Evolutionary conservation across 2,797 vertebrate species (phyloP), one percentile per base, ranked within the genome.

Genomic region (Helostoma temminkii): DNA sequence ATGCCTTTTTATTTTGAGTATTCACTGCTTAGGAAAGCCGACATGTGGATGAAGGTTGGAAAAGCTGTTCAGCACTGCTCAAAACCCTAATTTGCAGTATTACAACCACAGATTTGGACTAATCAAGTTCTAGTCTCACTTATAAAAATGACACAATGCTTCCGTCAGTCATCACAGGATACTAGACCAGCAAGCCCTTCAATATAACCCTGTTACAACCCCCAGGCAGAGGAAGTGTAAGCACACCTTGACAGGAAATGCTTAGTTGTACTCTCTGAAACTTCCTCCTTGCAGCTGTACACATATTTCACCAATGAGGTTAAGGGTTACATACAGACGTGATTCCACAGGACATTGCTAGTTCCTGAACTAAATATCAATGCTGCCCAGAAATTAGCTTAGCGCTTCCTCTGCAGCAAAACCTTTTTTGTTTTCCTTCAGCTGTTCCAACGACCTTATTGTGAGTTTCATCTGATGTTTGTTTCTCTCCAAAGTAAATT

Each of bases 231-330:
- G 84, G 87, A 91, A 92, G 78, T 32, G 34, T 24, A 2, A 39
- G 76, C 79, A 79, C 91, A 92, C 92, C 91, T 93, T 86, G 65
- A 68, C 84, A 90, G 92, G 93, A 94, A 90, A 75, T 65, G 64
- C 82, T 90, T 61, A 59, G 81, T 80, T 69, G 75, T 89, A 83
- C 62, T 70, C 71, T 81, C 63, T 72, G 76, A 75, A 84, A 84
- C 88, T 84, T 86, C 88, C 84, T 84, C 76, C 60, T 53, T 53
- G 80, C 84, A 90, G 85, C 86, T 85, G 87, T 56, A 75, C 59
- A 66, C 59, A 68, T 82, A 78, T 80, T 83, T 87, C 82, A 83
- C 60, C 66, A 72, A 8, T 43, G 69, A 71, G 88, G 76, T 84
- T 43, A 86, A 68, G 80, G 86, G 85, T 88, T 88, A 80, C 63